Evolutionary conservation across 2,797 vertebrate genomes (phyloP).

Genomic region (Myoxocephalus aenaeus): DNA sequence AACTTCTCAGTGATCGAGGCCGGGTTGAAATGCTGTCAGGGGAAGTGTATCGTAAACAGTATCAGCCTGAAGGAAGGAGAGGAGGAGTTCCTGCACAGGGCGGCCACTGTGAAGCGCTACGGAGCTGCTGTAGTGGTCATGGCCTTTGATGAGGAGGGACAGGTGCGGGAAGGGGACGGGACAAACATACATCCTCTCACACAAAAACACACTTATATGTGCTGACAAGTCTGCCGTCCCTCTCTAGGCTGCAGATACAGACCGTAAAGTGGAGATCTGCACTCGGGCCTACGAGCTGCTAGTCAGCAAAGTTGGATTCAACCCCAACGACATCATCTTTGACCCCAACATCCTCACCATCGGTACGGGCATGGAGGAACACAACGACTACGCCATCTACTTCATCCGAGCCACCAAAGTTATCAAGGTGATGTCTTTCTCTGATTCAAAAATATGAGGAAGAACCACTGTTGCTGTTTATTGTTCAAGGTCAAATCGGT

Average conservation of each 20-base stretch:
- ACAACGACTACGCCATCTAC: conserved; percentile 91
- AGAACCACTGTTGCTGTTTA: neutral
- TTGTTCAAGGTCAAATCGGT: neutral
- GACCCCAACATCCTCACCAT: conserved; percentile 98
- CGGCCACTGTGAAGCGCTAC: conserved; percentile 88
- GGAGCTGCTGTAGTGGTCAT: conserved; percentile 96
- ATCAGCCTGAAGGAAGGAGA: conserved; percentile 98
- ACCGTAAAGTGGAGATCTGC: conserved; percentile 90
- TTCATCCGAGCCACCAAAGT: conserved; percentile 90
- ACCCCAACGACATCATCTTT: conserved; percentile 97
- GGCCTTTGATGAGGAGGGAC: conserved; percentile 97
- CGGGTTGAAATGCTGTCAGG: conserved; percentile 95
- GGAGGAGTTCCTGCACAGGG: conserved; percentile 90
- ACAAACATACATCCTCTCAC: neutral
- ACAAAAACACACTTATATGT: neutral
- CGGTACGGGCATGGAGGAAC: conserved; percentile 98
- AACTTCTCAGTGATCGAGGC: conserved; percentile 96
- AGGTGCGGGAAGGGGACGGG: conserved; percentile 78
- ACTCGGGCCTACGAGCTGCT: conserved; percentile 92
- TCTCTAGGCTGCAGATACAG: conserved; percentile 90
- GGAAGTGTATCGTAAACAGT: conserved; percentile 97
- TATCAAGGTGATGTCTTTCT: conserved; percentile 88
- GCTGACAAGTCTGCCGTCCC: neutral
- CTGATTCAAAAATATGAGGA: neutral
- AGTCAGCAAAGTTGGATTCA: conserved; percentile 86